A percentile compares a stretch with the other conserved stretches of the same genome.
phyloP scores from a whole-genome alignment of 1,140 invertebrate species.

The Limonius californicus region DNA sequence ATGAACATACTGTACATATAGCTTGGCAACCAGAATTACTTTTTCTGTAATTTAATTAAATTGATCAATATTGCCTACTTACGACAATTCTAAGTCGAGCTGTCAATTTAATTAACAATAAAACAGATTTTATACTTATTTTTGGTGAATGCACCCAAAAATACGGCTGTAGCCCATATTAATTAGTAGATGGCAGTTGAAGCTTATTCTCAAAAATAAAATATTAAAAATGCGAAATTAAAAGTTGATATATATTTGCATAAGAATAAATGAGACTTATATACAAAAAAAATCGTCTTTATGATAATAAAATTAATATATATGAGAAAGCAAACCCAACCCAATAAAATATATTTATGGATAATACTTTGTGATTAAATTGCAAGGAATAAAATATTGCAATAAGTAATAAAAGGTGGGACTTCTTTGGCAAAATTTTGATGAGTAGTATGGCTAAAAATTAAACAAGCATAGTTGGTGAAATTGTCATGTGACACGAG shows the following conservation, averaged over 20 bases:
- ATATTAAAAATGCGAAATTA: no score
- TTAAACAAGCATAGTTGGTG: not conserved
- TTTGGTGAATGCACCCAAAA: no score
- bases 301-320: conserved; percentile 7
- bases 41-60: no score
- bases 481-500: not conserved
- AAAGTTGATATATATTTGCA: conserved; percentile 11
- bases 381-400: not conserved
- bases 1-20: no score
- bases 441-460: not conserved
- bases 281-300: not conserved
- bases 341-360: not conserved
- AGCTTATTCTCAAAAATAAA: no score
- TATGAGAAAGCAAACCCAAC: not conserved
- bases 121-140: no score
- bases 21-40: no score
- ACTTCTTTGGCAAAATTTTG: not conserved
- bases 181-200: no score
- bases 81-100: no score
- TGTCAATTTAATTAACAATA: no score
- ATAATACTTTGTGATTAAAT: conserved; percentile 5
- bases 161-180: no score
- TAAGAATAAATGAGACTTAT: conserved; percentile 2
- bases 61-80: no score
- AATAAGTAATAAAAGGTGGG: not conserved